Evolutionary conservation across 2,113 vertebrate species (phyloP).

Genomic region (Saccopteryx leptura): DNA sequence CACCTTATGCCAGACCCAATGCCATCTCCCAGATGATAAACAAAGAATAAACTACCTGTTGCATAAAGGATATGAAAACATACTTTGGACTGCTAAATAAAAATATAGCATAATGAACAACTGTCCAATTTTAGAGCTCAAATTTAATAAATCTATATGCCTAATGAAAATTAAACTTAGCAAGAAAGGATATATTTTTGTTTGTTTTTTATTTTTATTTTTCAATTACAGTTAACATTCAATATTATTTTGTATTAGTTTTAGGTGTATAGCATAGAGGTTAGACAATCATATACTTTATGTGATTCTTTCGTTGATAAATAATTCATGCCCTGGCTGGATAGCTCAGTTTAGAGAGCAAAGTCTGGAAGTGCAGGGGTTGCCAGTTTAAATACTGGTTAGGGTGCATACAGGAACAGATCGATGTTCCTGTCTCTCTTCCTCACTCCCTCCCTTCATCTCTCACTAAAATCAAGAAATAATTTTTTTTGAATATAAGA

Average conservation of each 20-base stretch:
- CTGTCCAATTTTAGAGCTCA: neutral
- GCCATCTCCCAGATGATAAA: conserved; percentile 6
- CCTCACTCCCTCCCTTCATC: no score
- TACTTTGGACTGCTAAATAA: neutral
- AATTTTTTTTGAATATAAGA: no score
- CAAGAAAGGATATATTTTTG: neutral
- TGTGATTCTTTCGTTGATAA: no score
- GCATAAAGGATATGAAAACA: neutral
- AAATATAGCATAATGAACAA: conserved; percentile 49
- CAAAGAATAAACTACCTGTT: neutral
- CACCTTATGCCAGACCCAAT: neutral
- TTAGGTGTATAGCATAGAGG: neutral
- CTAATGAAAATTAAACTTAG: neutral
- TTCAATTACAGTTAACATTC: neutral
- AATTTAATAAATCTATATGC: neutral
- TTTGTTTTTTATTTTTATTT: neutral
- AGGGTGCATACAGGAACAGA: no score
- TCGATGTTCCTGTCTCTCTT: no score
- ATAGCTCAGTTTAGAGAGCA: no score
- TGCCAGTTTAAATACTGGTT: no score
- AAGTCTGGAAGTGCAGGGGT: no score
- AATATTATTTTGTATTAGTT: neutral
- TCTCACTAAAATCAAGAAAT: no score
- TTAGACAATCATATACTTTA: neutral
- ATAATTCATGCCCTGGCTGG: no score